Conservation (phyloP, 2,113 vertebrate genomes). For the Todiramphus chloris region DNA sequence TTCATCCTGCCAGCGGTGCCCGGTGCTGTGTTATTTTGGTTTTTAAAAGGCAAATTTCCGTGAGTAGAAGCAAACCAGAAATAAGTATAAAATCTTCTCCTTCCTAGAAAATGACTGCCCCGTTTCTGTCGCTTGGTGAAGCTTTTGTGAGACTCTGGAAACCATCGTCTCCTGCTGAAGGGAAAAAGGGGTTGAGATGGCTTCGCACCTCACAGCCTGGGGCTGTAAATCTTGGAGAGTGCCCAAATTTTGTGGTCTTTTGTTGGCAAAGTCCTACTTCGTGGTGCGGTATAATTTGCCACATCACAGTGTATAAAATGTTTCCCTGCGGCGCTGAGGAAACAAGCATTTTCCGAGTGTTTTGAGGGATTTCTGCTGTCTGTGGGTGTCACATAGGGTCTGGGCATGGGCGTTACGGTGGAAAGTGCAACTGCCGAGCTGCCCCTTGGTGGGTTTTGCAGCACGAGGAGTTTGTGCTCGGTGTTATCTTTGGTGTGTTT, state of each 20-base stretch:
- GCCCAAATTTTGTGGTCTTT: conserved; percentile 46
- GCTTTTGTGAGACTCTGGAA: neutral
- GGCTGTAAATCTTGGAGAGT: conserved; percentile 25
- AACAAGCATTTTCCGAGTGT: neutral
- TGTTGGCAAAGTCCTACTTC: neutral
- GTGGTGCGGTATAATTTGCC: neutral
- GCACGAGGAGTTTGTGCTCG: fast-evolving
- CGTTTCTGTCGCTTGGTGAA: neutral
- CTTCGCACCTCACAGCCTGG: conserved; percentile 1
- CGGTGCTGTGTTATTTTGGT: neutral
- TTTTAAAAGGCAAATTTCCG: neutral
- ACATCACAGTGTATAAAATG: neutral
- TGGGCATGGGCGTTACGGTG: fast-evolving
- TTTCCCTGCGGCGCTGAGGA: neutral
- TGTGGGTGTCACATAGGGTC: neutral
- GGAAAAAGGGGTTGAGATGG: neutral
- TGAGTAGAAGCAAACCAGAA: neutral
- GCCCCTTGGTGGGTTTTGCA: neutral
- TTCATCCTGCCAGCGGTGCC: neutral
- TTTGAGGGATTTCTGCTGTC: neutral
- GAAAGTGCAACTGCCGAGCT: neutral
- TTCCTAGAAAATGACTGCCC: neutral
- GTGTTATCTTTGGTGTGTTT: neutral
- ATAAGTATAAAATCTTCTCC: neutral
- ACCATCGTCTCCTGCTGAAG: neutral